Evolutionary conservation across 2,888 invertebrate species (phyloP).

Genomic region (Lithodes maja): DNA sequence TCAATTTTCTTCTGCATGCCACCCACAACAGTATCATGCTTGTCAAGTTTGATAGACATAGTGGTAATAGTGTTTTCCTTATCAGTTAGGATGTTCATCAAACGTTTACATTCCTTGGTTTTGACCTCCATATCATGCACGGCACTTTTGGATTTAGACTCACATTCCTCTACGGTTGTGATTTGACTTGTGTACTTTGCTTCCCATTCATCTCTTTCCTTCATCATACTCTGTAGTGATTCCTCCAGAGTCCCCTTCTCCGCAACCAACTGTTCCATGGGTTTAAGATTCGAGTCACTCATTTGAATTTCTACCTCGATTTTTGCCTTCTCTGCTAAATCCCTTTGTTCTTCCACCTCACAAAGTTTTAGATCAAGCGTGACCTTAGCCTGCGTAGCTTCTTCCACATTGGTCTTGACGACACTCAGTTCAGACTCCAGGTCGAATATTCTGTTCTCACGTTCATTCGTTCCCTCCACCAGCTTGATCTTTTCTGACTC

Average conservation of each 20-base stretch:
- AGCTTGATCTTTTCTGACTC: slow-evolving; percentile 83
- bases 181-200: slow-evolving; percentile 33
- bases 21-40: slow-evolving; percentile 69
- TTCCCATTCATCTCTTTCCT: slow-evolving; percentile 51
- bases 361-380: slow-evolving; percentile 85
- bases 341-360: slow-evolving; percentile 86
- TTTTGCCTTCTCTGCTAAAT: slow-evolving; percentile 79
- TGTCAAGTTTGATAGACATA: slow-evolving; percentile 66
- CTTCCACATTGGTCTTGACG: slow-evolving; percentile 28
- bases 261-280: slow-evolving; percentile 67
- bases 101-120: slow-evolving; percentile 59
- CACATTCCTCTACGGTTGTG: slow-evolving; percentile 45
- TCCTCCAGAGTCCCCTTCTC: slow-evolving; percentile 71
- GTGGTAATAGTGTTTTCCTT: slow-evolving; percentile 66
- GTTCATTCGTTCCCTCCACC: slow-evolving; percentile 78
- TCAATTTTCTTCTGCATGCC: slow-evolving; percentile 73
- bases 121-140: slow-evolving; percentile 50
- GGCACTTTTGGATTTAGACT: slow-evolving; percentile 36
- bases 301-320: slow-evolving; percentile 76
- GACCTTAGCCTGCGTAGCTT: slow-evolving; percentile 78
- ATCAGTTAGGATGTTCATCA: slow-evolving; percentile 67
- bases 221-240: slow-evolving; percentile 32
- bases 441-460: slow-evolving; percentile 59
- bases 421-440: slow-evolving; percentile 60
- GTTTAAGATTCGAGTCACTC: slow-evolving; percentile 59